Base-by-base conservation (phyloP, 2,888 invertebrate genomes). In the Timema cristinae region DNA sequence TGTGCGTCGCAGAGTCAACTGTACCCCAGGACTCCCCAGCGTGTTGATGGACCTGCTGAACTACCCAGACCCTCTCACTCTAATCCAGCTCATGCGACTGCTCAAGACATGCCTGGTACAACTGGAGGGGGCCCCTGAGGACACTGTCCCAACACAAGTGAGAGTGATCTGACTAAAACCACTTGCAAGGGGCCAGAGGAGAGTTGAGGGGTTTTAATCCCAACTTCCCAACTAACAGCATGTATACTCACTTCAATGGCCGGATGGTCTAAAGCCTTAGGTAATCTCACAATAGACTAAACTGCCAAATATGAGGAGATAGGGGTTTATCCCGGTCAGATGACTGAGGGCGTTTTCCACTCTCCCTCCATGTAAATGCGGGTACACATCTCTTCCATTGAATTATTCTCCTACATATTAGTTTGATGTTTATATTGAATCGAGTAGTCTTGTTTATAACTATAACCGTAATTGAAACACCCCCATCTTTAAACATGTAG, bases 1-100 rank as follows among this genome's bases (percentile, higher is more conserved):
- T 73, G 86, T 89, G 5, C 86, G 90, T 16, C 81, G 84, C 69
- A 82, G 83, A 48, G 82, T 91, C 13, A 84, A 89, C 50, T 81
- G 84, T 32, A 85, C 87, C 77, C 83, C 88, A 13, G 84, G 86
- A 50, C 83, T 91, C 50, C 80, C 91, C 74, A 81, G 83, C 67
- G 81, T 85, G 69, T 80, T 90, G 68, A 81, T 90, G 10, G 84
- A 85, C 74, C 83, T 87, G 77, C 81, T 88, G 69, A 83, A 86
- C 63, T 87, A 87, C 68, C 87, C 89, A 73, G 94, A 95, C 80
- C 86, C 90, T 32, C 86, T 89, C 67, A 88, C 91, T 47, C 83
- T 95, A 6, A 85, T 92, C 56, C 91, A 94, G 82, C 80, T 93
- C 69, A 85, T 94, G 80, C 85, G 92, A 50, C 83, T 93, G 54